Evolutionary conservation across 2,113 vertebrate species (phyloP), one percentile per base, ranked within the genome.

Genomic region (Scophthalmus maximus): DNA sequence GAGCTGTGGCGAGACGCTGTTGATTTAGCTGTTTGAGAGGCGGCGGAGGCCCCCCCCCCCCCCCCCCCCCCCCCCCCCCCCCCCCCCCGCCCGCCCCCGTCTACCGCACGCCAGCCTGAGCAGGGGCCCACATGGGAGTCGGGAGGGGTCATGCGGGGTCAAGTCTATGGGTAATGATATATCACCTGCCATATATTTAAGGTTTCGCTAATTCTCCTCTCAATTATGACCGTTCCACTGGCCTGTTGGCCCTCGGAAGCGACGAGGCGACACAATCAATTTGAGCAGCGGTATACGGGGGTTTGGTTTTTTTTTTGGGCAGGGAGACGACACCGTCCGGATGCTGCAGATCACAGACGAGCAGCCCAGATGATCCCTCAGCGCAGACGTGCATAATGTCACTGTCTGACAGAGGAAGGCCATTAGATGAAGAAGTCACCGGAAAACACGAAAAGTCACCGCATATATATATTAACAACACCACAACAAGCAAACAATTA

Each of bases 121-220:
- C 61, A 50, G 68, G 20, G 59, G 88, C 94, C 94, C 96, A 93
- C 94, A 84, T 81, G 96, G 96, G 96, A 97, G 92, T 90, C 92
- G 91, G 88, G 85, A 88, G 87, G 92, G 94, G 92, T 93, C 91
- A 91, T 88, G 18, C 84, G 85, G 94, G 97, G 97, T 95, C 97
- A 98, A 95, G 94, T 96, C 96, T 96, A 96, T 96, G 93, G 93
- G 95, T 98, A 97, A 99, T 98, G 96, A 98, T 96, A 97, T 98
- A 94, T 96, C 95, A 95, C 93, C 91, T 91, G 92, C 94, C 93
- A 67, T 86, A 95, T 95, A 95, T 95, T 96, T 96, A 96, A 95
- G 94, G 87, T 95, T 92, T 95, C 94, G 92, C 95, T 97, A 96
- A 97, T 96, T 97, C 94, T 93, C 87, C 87, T 93, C 94, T 95